These are phyloP conservation scores for Apotomis capreana DNA, from an alignment of 2,888 invertebrate species.

Conservation along the genomic window DNA sequence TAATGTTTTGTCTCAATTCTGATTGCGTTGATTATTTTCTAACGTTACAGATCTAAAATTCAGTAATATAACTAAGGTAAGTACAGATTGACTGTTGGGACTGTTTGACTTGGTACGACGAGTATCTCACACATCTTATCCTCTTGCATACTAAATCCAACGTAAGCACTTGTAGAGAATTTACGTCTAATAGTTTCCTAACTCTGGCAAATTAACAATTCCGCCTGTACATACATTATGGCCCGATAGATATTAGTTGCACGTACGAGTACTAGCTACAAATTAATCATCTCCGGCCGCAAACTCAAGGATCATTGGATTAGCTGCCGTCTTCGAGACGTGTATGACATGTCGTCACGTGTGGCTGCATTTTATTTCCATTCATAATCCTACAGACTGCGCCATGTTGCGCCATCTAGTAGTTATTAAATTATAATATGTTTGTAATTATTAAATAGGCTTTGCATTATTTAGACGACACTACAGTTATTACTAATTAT, in stretches of 20 bases:
- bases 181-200: constrained; percentile 2
- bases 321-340: constrained; percentile 44
- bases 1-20: too few relatives aligned
- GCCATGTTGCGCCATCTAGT: too few relatives aligned
- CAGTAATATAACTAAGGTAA: too few relatives aligned
- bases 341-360: constrained; percentile 29
- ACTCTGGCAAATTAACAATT: constrained; percentile 32
- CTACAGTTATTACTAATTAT: too few relatives aligned
- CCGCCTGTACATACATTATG: constrained; percentile 28
- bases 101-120: too few relatives aligned
- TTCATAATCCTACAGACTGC: neutral
- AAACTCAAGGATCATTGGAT: constrained; percentile 62
- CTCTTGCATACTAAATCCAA: constrained; percentile 7
- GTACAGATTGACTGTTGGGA: too few relatives aligned
- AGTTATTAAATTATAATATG: too few relatives aligned
- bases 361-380: constrained; percentile 22
- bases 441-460: too few relatives aligned
- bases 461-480: too few relatives aligned
- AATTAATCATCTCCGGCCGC: constrained; percentile 73
- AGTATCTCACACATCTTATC: neutral
- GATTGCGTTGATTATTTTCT: too few relatives aligned
- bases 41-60: too few relatives aligned
- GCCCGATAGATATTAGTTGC: constrained; percentile 29
- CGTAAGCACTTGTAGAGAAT: neutral
- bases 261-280: constrained; percentile 42